These are phyloP conservation scores for Paelopatides confundens DNA, from an alignment of 53 echinoderm and acorn worm genomes.

Conservation along the genomic window DNA sequence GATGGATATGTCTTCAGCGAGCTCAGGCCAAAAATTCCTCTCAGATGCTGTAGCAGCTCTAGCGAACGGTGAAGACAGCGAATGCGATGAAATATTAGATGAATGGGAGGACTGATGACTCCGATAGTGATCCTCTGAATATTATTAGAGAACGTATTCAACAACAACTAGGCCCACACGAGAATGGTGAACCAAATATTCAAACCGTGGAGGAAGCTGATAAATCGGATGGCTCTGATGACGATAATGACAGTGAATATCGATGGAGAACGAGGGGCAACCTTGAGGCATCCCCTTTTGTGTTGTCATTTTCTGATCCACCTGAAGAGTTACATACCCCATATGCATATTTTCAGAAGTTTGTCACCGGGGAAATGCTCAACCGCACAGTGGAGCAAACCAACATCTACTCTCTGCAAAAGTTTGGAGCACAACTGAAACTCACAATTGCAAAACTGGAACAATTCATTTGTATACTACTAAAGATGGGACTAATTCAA, in stretches of 20 bases:
- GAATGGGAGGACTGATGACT: not conserved
- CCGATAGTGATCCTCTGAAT: not conserved
- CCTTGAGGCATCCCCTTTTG: not conserved
- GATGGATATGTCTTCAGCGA: not conserved
- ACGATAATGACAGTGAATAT: not conserved
- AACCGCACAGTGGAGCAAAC: no score
- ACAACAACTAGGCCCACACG: not conserved
- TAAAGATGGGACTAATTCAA: no score
- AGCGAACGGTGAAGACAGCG: not conserved
- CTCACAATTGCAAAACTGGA: no score
- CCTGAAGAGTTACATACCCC: constrained; percentile 22
- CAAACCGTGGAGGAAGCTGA: not conserved
- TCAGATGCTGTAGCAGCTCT: constrained; percentile 4
- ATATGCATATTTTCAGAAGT: no score
- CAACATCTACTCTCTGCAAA: no score
- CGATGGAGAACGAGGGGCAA: constrained; percentile 8
- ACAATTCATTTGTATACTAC: no score
- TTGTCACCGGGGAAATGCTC: no score
- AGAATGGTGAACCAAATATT: not conserved
- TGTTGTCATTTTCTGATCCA: not conserved
- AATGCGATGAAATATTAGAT: not conserved
- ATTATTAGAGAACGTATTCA: not conserved
- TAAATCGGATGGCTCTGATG: not conserved
- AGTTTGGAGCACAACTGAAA: no score
- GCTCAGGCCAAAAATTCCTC: not conserved